Evolutionary conservation across 2,113 vertebrate species (phyloP).

Genomic region (Microtus montanus): DNA sequence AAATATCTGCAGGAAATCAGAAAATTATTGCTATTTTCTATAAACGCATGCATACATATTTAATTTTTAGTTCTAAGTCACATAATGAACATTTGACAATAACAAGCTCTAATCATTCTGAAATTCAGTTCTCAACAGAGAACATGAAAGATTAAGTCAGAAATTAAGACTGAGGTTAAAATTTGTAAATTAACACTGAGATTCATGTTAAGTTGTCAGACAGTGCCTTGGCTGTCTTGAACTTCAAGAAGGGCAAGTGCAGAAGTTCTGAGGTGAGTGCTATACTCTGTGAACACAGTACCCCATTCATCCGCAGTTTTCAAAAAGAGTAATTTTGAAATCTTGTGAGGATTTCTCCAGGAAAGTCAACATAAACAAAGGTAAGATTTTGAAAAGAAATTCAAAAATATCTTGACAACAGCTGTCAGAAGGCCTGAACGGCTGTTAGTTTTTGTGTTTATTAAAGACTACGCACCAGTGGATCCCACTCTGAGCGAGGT

Average conservation of each 20-base stretch:
- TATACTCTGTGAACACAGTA: not conserved
- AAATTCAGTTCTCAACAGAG: not conserved
- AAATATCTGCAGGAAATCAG: not conserved
- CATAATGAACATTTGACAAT: not conserved
- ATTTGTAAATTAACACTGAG: not conserved
- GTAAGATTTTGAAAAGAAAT: not conserved
- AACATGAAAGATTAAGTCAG: slow-evolving; percentile 12
- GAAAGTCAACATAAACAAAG: not conserved
- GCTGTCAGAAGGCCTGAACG: not conserved
- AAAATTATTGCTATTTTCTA: slow-evolving; percentile 15
- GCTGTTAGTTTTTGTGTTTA: not conserved
- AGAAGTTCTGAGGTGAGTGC: slow-evolving; percentile 39
- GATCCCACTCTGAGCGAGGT: not conserved
- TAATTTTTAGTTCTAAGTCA: not conserved
- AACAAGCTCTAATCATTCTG: not conserved
- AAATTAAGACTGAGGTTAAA: slow-evolving; percentile 33
- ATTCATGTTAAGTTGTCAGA: slow-evolving; percentile 15
- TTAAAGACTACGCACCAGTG: not conserved
- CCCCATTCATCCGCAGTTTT: not conserved
- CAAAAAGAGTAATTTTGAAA: slow-evolving; percentile 17
- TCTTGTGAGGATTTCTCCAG: not conserved
- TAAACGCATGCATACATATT: not conserved
- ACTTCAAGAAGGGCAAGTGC: not conserved
- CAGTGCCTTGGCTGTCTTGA: not conserved
- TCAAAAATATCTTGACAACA: not conserved